Evolutionary conservation across 2,797 vertebrate genomes (phyloP), one percentile per base, ranked within the genome.

Genomic region (Microctenopoma lineatum): DNA sequence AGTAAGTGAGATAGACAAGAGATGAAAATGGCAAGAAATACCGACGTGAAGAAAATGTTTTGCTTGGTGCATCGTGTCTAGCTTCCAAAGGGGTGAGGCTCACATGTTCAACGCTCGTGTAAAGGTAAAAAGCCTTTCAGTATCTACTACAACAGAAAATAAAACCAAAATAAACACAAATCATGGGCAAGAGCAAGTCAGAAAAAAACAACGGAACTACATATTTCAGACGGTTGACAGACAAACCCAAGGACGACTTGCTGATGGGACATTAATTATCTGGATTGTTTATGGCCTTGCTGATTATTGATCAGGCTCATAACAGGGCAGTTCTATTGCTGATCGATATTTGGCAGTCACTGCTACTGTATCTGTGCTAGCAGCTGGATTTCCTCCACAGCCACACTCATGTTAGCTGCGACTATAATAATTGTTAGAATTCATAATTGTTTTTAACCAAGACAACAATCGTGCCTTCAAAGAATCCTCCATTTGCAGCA

Each of bases 241-340:
- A 63, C 38, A 29, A 50, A 54, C 14, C 25, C 57, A 74, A 78
- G 57, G 77, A 62, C 79, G 42, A 64, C 53, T 39, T 2, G 39
- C 70, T 75, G 80, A 87, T 62, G 48, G 29, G 61, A 66, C 47
- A 70, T 50, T 58, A 83, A 74, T 70, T 55, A 10, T 18, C 56
- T 59, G 2, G 55, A 57, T 65, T 64, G 53, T 38, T 62, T 70
- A 55, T 44, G 39, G 44, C 58, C 44, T 41, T 59, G 46, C 14
- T 67, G 60, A 70, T 79, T 73, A 70, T 87, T 26, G 36, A 63
- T 64, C 42, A 62, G 56, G 7, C 21, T 48, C 44, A 46, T 73
- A 77, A 60, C 41, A 25, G 51, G 26, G 52, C 62, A 51, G 42
- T 72, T 73, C 62, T 56, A 14, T 15, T 53, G 34, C 44, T 50